phyloP scores from a whole-genome alignment of 53 echinoderm and acorn worm species.

The Antedon mediterranea region DNA sequence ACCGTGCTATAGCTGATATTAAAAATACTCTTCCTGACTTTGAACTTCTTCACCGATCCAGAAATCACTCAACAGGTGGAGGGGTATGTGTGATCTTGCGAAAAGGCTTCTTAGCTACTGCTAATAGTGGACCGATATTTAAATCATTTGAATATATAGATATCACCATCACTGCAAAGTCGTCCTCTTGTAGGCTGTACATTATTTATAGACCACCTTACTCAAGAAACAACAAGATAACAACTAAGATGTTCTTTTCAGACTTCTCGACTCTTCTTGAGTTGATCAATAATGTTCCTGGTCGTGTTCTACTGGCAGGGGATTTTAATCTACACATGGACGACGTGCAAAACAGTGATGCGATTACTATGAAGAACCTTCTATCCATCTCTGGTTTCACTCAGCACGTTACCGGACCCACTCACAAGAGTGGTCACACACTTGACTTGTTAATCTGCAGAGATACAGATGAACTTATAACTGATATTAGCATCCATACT shows the following conservation, averaged over 20 bases:
- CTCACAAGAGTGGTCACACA: constrained; percentile 29
- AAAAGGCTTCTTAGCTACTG: constrained; percentile 27
- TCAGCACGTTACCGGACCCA: constrained; percentile 15
- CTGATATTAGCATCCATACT: constrained; percentile 3
- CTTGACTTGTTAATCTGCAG: constrained; percentile 27
- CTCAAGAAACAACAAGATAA: constrained; percentile 18
- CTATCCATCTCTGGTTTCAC: constrained; percentile 5
- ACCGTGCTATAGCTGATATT: constrained; percentile 21
- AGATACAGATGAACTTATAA: constrained; percentile 11
- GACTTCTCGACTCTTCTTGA: constrained; percentile 22
- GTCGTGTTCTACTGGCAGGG: constrained; percentile 20
- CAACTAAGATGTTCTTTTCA: constrained; percentile 15
- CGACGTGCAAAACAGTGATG: constrained; percentile 5
- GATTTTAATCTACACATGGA: constrained; percentile 42
- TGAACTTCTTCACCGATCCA: constrained; percentile 14
- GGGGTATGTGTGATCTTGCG: constrained; percentile 25
- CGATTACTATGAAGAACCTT: constrained; percentile 18
- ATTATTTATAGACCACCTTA: constrained; percentile 18
- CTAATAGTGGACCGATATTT: background rate
- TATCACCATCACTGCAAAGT: constrained; percentile 6
- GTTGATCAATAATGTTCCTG: constrained; percentile 13
- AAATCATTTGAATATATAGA: constrained; percentile 12
- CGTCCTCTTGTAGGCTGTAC: constrained; percentile 12
- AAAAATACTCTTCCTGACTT: constrained; percentile 17
- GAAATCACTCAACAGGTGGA: constrained; percentile 16